These are phyloP conservation scores for Chelon labrosus DNA, from an alignment of 2,797 vertebrate species.

Conservation along the genomic window DNA sequence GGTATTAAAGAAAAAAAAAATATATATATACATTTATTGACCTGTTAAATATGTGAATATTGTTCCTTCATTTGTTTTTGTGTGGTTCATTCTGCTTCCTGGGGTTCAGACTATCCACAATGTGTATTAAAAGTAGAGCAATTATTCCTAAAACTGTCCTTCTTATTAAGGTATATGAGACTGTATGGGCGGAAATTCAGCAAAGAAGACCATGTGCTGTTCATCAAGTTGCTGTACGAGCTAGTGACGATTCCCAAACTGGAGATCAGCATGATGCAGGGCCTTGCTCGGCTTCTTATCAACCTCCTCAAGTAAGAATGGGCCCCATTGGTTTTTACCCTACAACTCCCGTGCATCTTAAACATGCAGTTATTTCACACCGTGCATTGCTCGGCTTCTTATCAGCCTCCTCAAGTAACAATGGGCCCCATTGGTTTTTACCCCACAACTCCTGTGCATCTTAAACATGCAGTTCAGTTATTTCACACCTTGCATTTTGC, in stretches of 20 bases:
- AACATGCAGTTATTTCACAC: too few relatives aligned
- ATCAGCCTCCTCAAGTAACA: slow-evolving; percentile 97
- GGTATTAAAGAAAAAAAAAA: too few relatives aligned
- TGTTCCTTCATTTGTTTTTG: not conserved
- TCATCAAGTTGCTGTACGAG: slow-evolving; percentile 96
- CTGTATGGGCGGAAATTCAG: slow-evolving; percentile 98
- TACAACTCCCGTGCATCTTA: too few relatives aligned
- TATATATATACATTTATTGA: too few relatives aligned
- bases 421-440: not conserved
- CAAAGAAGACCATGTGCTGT: slow-evolving; percentile 98
- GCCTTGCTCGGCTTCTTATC: slow-evolving; percentile 95
- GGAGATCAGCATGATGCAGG: slow-evolving; percentile 99
- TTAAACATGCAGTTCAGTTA: not conserved
- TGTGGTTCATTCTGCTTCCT: not conserved
- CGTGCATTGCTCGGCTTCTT: slow-evolving; percentile 93
- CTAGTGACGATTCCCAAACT: slow-evolving; percentile 94
- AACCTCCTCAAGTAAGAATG: slow-evolving; percentile 95
- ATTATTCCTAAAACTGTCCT: slow-evolving; percentile 18
- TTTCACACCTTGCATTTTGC: not conserved
- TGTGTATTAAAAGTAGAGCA: not conserved
- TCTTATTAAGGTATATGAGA: slow-evolving; percentile 91
- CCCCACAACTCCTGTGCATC: not conserved
- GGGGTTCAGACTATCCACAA: not conserved
- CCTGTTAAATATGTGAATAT: not conserved
- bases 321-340: not conserved